phyloP scores from a whole-genome alignment of 2,113 vertebrate genomes.

The Tonatia bakeri region DNA sequence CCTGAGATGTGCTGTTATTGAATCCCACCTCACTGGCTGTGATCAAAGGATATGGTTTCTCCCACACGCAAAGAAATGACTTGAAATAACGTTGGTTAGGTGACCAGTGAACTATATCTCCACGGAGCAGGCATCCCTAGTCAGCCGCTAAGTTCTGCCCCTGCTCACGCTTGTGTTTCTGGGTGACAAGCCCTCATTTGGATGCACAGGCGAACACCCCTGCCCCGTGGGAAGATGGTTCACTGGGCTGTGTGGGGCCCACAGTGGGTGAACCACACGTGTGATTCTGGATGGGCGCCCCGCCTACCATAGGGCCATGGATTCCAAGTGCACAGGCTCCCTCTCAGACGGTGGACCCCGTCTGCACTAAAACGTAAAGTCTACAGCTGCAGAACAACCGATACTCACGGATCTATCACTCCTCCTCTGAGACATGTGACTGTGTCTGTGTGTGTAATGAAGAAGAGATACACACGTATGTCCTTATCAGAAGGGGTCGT shows the following conservation, averaged over 20 bases:
- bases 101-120: slow-evolving; percentile 64
- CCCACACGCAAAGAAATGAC: slow-evolving; percentile 66
- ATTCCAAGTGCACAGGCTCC: neutral
- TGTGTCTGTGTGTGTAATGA: neutral
- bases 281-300: neutral
- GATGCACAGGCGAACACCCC: slow-evolving; percentile 54
- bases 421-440: too few species aligned
- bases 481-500: neutral
- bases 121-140: neutral
- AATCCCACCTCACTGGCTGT: slow-evolving; percentile 48
- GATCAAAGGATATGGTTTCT: slow-evolving; percentile 67
- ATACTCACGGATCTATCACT: rapidly evolving
- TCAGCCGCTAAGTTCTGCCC: neutral
- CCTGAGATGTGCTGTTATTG: slow-evolving; percentile 35
- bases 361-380: neutral
- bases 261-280: neutral
- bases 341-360: neutral
- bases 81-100: slow-evolving; percentile 40
- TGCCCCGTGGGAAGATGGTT: slow-evolving; percentile 60
- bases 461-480: neutral
- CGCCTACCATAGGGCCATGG: neutral
- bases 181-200: slow-evolving; percentile 51
- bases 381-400: neutral
- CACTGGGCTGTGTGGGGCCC: slow-evolving; percentile 34
- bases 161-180: slow-evolving; percentile 54